Conservation (phyloP, 1,140 invertebrate genomes). For the Drosophila takahashii region DNA sequence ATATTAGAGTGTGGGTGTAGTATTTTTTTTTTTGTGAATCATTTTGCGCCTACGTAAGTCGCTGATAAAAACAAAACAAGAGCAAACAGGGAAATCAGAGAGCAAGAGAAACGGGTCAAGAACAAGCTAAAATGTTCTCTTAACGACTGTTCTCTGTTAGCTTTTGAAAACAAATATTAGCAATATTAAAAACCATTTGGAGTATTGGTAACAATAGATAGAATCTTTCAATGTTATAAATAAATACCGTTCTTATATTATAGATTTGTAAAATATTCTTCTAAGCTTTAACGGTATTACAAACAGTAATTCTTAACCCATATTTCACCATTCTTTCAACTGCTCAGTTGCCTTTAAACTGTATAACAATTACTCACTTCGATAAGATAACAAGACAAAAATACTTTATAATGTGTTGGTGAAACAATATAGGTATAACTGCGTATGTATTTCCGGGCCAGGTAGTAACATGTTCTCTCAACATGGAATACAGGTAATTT, state of each 20-base stretch:
- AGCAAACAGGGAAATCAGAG: background rate
- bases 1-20: conserved; percentile 1
- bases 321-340: conserved; percentile 11
- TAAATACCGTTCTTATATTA: too few relatives aligned
- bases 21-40: conserved; percentile 43
- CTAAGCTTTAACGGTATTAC: too few relatives aligned
- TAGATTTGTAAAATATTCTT: too few relatives aligned
- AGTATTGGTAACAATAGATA: background rate
- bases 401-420: background rate
- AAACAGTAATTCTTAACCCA: too few relatives aligned
- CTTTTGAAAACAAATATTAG: conserved; percentile 10
- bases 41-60: conserved; percentile 24
- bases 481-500: background rate
- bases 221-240: too few relatives aligned
- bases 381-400: conserved; percentile 28
- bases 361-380: conserved; percentile 14
- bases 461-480: background rate
- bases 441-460: background rate
- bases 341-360: background rate
- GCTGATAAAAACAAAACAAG: conserved; percentile 13
- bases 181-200: background rate
- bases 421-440: background rate
- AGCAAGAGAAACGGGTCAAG: conserved; percentile 42
- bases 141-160: conserved; percentile 17
- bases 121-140: conserved; percentile 1